phyloP scores from a whole-genome alignment of 2,888 invertebrate genomes.

The Ophioninae sp. region DNA sequence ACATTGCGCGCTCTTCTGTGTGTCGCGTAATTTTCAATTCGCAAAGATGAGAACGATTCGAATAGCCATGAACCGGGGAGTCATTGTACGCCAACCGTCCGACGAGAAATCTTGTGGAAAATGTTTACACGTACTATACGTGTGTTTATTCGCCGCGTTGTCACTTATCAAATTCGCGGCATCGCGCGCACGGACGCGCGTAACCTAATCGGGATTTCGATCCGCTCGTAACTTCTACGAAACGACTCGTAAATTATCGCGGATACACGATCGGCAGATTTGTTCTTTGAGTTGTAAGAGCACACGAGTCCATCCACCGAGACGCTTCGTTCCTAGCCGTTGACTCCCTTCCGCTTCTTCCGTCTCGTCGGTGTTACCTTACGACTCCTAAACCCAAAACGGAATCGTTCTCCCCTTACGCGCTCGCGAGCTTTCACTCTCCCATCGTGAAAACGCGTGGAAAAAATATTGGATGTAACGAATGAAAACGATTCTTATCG shows the following conservation, averaged over 20 bases:
- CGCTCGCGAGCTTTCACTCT: slow-evolving; percentile 7
- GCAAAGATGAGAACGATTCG: slow-evolving; percentile 28
- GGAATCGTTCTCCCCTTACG: neutral
- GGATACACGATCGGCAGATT: slow-evolving; percentile 1
- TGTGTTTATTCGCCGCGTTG: no score
- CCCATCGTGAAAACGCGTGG: neutral
- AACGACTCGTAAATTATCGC: neutral
- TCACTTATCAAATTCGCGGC: neutral
- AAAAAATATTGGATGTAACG: neutral
- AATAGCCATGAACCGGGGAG: slow-evolving; percentile 67
- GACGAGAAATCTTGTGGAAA: slow-evolving; percentile 27
- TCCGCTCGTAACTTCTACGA: neutral
- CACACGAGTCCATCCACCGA: slow-evolving; percentile 10
- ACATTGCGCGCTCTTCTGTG: slow-evolving; percentile 71
- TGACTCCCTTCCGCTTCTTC: neutral
- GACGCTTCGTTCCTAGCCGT: slow-evolving; percentile 23
- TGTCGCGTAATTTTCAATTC: slow-evolving; percentile 32
- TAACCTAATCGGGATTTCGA: neutral
- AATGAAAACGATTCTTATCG: slow-evolving; percentile 6
- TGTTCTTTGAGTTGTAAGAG: neutral
- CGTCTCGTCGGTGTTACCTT: neutral
- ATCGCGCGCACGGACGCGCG: neutral
- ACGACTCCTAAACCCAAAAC: slow-evolving; percentile 2
- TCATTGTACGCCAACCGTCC: slow-evolving; percentile 63
- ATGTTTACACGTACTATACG: no score